A percentile compares a stretch with the other conserved stretches of the same genome.
Evolutionary conservation across 2,113 vertebrate genomes (phyloP).

Genomic region (Pachycephala philippinensis): DNA sequence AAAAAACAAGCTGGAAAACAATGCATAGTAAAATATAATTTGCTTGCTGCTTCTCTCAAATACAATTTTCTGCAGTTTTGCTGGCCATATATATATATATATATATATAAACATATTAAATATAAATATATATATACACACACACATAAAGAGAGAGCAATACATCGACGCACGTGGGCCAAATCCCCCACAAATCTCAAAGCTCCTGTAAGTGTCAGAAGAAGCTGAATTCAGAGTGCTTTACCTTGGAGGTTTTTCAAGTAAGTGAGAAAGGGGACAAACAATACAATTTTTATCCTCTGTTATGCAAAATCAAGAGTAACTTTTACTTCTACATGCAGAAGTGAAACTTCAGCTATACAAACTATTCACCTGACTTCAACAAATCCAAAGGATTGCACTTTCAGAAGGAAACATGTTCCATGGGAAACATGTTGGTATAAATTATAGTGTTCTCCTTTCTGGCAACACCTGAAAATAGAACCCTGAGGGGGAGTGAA

Average conservation of each 20-base stretch:
- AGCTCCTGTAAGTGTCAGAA: not conserved
- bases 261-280: not conserved
- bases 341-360: not conserved
- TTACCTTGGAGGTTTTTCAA: not conserved
- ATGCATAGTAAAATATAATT: not conserved
- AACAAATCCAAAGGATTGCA: not conserved
- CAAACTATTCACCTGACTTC: not conserved
- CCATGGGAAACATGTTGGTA: not conserved
- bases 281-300: not conserved
- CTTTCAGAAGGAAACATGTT: not conserved
- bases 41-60: not conserved
- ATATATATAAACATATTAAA: not conserved
- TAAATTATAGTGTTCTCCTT: not conserved
- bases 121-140: not conserved
- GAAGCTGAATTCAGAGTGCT: not conserved
- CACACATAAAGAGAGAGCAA: not conserved
- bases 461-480: conserved; percentile 7
- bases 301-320: not conserved
- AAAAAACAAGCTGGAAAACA: not conserved
- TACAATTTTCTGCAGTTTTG: not conserved
- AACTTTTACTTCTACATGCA: not conserved
- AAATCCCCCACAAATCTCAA: not conserved
- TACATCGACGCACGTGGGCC: not conserved
- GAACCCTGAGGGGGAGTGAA: not conserved
- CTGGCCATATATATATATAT: not conserved